Evolutionary conservation across 1,140 invertebrate genomes (phyloP), one percentile per base, ranked within the genome.

Genomic region (Diuraphis noxia): DNA sequence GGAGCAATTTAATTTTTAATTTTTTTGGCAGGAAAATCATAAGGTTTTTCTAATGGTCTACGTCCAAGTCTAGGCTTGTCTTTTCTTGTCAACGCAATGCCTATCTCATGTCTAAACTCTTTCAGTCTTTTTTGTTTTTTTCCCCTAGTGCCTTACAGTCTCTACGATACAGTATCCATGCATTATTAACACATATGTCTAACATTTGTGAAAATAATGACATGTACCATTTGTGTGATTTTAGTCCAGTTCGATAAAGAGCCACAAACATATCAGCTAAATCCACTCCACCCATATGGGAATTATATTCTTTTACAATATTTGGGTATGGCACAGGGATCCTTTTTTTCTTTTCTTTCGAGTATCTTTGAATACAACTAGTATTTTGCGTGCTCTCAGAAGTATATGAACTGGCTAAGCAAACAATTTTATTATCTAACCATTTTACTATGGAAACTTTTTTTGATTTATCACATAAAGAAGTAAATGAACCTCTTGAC

Each of bases 381-480:
- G 87, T 85, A 94, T 93, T 91, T 94, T 88, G 82, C 92, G 88
- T 87, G 92, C 56, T 56, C 38, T 56, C 46, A 3, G 36, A 19
- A 36, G 93, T 93, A 93, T 36, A 87, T 3, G 85, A 38, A 87
- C 85, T 87, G 38, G 94, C 92, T 52, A 95, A 92, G 91, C 93
- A 92, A 34, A 94, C 94, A 81, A 92, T 82, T 92, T 94, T 95
- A 93, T 94, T 94, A 92, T 94, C 94, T 91, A 93, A 93, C 94
- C 94, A 94, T 63, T 93, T 93, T n/a, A 94, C 93, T 77, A 92
- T 92, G 84, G 91, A 92, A 82, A 94, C 79, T 72, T 93, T 93
- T 84, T 92, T 91, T 19, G 92, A 46, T 38, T 92, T 93, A 91
- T 92, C 89, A 36, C 41, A 86, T n/a, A n/a, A 49, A 56, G 87